Evolutionary conservation across 1,140 invertebrate species (phyloP).

Genomic region (Agrilus planipennis): DNA sequence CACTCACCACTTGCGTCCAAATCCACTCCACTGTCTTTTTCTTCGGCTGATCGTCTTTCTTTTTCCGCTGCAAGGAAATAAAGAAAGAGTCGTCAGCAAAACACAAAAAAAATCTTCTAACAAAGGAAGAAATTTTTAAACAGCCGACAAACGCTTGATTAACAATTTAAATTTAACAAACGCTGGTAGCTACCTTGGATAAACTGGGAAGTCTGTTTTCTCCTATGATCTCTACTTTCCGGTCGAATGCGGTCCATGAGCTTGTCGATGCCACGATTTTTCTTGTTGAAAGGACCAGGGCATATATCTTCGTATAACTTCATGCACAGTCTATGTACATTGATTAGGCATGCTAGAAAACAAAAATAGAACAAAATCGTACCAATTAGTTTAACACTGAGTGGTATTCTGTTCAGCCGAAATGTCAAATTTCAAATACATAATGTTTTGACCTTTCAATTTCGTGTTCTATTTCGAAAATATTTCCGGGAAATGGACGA

Average conservation of each 20-base stretch:
- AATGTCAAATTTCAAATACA: too few relatives aligned
- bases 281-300: constrained; percentile 61
- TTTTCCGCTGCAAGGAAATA: constrained; percentile 24
- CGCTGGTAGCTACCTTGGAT: constrained; percentile 37
- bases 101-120: constrained; percentile 2
- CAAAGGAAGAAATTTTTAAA: neutral
- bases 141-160: neutral
- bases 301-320: constrained; percentile 73
- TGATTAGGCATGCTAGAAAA: constrained; percentile 70
- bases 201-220: constrained; percentile 39
- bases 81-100: constrained; percentile 1
- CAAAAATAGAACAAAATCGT: neutral
- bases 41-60: constrained; percentile 26
- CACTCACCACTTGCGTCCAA: constrained; percentile 27
- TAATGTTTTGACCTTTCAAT: too few relatives aligned
- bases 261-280: constrained; percentile 57
- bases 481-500: too few relatives aligned
- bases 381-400: too few relatives aligned
- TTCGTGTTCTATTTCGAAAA: too few relatives aligned
- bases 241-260: constrained; percentile 62
- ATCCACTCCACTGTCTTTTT: constrained; percentile 23
- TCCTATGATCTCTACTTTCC: constrained; percentile 34
- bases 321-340: constrained; percentile 77
- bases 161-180: neutral
- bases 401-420: too few relatives aligned